Evolutionary conservation across 1,140 invertebrate species (phyloP).

Genomic region (Microplitis demolitor): DNA sequence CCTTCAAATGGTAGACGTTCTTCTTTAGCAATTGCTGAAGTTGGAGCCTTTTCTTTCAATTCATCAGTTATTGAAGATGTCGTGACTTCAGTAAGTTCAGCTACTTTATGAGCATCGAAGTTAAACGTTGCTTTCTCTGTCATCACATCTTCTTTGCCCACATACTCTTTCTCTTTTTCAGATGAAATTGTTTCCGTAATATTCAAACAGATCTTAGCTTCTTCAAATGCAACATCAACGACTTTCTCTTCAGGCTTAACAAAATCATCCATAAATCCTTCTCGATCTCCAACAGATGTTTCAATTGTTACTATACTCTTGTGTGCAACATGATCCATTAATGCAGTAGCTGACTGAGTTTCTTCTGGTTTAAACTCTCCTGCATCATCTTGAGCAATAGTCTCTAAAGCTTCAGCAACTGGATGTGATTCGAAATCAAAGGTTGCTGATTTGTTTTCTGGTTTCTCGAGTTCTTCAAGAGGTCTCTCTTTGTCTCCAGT

Average conservation of each 20-base stretch:
- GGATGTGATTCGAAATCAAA: slow-evolving; percentile 53
- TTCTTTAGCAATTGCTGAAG: slow-evolving; percentile 50
- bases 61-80: slow-evolving; percentile 46
- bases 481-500: slow-evolving; percentile 61
- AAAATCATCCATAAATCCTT: slow-evolving; percentile 49
- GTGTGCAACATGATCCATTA: slow-evolving; percentile 54
- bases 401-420: slow-evolving; percentile 56
- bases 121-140: slow-evolving; percentile 49
- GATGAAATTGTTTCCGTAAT: slow-evolving; percentile 55
- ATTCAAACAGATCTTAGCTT: slow-evolving; percentile 50
- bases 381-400: slow-evolving; percentile 48
- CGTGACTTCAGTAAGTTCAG: slow-evolving; percentile 55
- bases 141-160: slow-evolving; percentile 36
- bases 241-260: slow-evolving; percentile 54
- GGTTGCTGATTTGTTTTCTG: slow-evolving; percentile 50
- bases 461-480: slow-evolving; percentile 46
- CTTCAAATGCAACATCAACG: slow-evolving; percentile 55
- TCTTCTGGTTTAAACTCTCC: slow-evolving; percentile 43
- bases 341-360: slow-evolving; percentile 45
- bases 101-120: slow-evolving; percentile 57
- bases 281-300: slow-evolving; percentile 49
- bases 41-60: slow-evolving; percentile 40
- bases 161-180: slow-evolving; percentile 59
- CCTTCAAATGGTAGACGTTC: slow-evolving; percentile 60
- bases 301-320: slow-evolving; percentile 58